Conservation (phyloP, 2,888 invertebrate species). For the Bhutanitis thaidina region DNA sequence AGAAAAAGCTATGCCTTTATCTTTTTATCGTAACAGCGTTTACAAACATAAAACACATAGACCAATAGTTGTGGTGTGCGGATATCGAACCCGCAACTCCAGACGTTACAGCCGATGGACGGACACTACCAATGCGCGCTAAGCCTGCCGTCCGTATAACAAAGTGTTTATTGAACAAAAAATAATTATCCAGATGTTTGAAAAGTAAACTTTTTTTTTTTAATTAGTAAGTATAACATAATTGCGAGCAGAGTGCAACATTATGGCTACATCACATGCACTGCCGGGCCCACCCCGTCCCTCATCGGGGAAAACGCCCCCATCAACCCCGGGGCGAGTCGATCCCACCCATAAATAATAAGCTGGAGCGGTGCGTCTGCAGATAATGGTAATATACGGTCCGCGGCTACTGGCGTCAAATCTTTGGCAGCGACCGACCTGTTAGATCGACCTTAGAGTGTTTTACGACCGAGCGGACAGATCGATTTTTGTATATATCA, state of each 20-base stretch:
- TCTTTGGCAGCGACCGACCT: constrained; percentile 57
- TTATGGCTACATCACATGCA: constrained; percentile 10
- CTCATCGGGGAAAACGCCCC: constrained; percentile 54
- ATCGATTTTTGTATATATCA: background rate
- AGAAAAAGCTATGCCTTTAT: too few relatives aligned
- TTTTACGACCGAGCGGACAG: constrained; percentile 5
- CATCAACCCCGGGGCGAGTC: constrained; percentile 60
- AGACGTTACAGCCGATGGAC: too few relatives aligned
- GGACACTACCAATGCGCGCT: too few relatives aligned
- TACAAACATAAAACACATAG: too few relatives aligned
- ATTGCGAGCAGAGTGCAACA: background rate
- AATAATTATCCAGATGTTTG: too few relatives aligned
- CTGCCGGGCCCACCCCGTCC: constrained; percentile 39
- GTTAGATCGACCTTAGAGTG: constrained; percentile 56
- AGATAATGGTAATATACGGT: constrained; percentile 80
- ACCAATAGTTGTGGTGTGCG: too few relatives aligned
- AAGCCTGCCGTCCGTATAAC: too few relatives aligned
- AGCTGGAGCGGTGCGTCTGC: constrained; percentile 75
- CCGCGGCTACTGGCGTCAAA: constrained; percentile 68
- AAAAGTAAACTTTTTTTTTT: too few relatives aligned
- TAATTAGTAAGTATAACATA: background rate
- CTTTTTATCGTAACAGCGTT: too few relatives aligned
- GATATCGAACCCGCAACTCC: too few relatives aligned
- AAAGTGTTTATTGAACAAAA: too few relatives aligned
- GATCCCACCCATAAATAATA: constrained; percentile 79